Conservation (phyloP, 2,113 vertebrate species). For the Alosa alosa region DNA sequence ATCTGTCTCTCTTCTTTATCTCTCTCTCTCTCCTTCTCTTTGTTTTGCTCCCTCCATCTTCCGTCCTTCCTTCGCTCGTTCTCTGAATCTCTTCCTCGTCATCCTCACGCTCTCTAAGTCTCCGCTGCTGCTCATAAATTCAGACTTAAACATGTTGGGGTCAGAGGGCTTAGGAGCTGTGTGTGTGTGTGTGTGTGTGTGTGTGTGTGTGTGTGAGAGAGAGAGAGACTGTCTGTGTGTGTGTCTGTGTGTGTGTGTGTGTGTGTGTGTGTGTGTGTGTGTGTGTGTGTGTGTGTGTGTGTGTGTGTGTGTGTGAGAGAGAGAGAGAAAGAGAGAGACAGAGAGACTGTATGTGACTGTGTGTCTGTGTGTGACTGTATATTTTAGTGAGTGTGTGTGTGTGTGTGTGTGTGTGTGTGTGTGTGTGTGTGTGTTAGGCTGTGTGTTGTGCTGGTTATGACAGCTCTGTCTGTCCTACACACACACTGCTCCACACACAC, state of each 20-base stretch:
- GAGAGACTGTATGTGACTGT: too few species aligned
- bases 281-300: neutral
- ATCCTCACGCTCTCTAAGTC: neutral
- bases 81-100: neutral
- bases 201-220: neutral
- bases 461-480: slow-evolving; percentile 37
- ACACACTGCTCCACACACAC: slow-evolving; percentile 15
- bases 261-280: too few species aligned
- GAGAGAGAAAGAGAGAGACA: too few species aligned
- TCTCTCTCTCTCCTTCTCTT: slow-evolving; percentile 11
- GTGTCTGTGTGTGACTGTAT: neutral
- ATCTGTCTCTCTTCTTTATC: neutral
- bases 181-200: neutral
- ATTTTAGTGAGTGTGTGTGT: neutral
- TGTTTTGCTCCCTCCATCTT: slow-evolving; percentile 2
- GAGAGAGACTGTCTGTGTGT: neutral
- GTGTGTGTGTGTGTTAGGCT: neutral
- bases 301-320: neutral
- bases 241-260: neutral
- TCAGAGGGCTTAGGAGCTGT: neutral
- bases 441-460: slow-evolving; percentile 22
- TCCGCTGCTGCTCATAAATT: neutral
- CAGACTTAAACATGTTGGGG: neutral
- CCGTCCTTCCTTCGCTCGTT: neutral
- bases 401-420: neutral